Conservation (phyloP, 2,888 invertebrate species). For the Entomobrya multifasciata region DNA sequence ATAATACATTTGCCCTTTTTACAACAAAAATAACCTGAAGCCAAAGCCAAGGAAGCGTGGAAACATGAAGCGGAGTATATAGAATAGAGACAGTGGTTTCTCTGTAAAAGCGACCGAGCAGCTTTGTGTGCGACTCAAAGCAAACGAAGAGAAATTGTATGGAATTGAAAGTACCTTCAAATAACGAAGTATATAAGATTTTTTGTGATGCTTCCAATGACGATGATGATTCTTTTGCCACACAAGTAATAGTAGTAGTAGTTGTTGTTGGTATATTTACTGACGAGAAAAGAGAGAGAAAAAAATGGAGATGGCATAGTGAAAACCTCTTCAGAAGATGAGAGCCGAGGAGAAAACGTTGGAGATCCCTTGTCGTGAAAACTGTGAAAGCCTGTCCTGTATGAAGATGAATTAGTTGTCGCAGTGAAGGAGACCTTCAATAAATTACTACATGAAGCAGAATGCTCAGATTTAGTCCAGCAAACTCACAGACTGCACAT, state of each 20-base stretch:
- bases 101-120: neutral
- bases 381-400: constrained; percentile 70
- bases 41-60: constrained; percentile 28
- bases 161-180: constrained; percentile 21
- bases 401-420: constrained; percentile 79
- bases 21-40: neutral
- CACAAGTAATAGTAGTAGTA: neutral
- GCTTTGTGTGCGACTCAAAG: constrained; percentile 9
- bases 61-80: constrained; percentile 21
- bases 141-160: neutral
- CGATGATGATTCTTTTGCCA: constrained; percentile 30
- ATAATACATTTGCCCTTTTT: constrained; percentile 35
- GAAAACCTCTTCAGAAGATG: constrained; percentile 52
- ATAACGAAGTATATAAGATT: neutral
- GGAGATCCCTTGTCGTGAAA: constrained; percentile 66
- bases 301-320: constrained; percentile 15
- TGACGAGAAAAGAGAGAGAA: neutral
- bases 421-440: constrained; percentile 72
- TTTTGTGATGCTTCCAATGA: neutral
- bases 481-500: constrained; percentile 36
- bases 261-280: constrained; percentile 29
- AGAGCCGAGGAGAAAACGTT: constrained; percentile 46
- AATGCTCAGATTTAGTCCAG: constrained; percentile 48
- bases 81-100: neutral
- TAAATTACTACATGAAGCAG: constrained; percentile 74